Base-by-base conservation (phyloP, 2,113 vertebrate genomes). In the Hassar affinis region DNA sequence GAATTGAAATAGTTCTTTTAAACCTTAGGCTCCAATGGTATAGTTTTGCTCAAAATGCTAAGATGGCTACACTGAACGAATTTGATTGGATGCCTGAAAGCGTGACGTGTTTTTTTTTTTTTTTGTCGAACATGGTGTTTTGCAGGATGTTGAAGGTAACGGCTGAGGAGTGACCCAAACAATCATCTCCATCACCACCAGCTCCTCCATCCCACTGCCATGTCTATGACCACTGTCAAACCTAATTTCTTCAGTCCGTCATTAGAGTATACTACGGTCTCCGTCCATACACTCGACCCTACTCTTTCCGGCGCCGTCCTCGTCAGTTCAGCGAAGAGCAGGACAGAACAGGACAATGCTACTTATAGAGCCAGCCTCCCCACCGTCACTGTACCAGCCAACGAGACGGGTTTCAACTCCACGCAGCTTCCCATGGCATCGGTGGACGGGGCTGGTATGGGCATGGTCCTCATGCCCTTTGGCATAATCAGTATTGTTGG, bases 401-500 rank as follows among this genome's bases (percentile, higher is more conserved):
- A 97, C 71, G 93, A 95, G 64, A 94, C 95, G 74, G 93, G 92
- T 87, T 95, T 96, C 90, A 99, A 98, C 80, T 92, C 94, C 91
- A 98, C 96, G 56, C 91, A 94, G 68, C 92, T 95, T 66, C 94
- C 96, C 12, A 93, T 95, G 20, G 81, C 91, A 33, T 86, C 91
- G 33, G 91, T 89, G 3, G 90, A 93, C 33, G 88, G 94, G 4
- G 86, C 95, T 0, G 84, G 95, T 10, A 92, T 97, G 93, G 95
- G 95, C 85, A 96, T 97, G 84, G 92, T 98, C 93, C 95, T 99
- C 7, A 91, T 99, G 11, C 97, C 97, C 45, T 96, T 99, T 59
- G 97, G 97, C 76, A 96, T 99, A 91, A 94, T 99, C 92, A 97
- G 96, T 18, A 93, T 99, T 87, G 96, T 99, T 59, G 97, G 95